Percentiles rank a stretch among this genome's conserved stretches.
These are phyloP conservation scores for Ispidina lecontei DNA, from an alignment of 2,797 vertebrate genomes.

Conservation along the genomic window DNA sequence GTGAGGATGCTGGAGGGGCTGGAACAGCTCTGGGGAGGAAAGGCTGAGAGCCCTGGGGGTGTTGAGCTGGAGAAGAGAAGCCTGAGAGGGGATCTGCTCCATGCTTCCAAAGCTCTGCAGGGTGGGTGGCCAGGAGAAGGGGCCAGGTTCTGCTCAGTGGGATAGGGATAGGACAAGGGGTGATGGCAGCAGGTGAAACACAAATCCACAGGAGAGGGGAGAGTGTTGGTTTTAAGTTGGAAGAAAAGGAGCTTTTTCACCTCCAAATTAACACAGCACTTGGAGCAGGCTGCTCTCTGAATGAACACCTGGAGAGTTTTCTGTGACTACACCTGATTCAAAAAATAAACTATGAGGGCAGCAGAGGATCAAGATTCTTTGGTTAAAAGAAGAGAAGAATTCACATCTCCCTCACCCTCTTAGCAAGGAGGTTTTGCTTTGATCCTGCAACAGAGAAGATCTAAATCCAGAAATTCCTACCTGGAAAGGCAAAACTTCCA, in stretches of 20 bases:
- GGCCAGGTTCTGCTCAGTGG: no score
- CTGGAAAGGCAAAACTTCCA: constrained; percentile 93
- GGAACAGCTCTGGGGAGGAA: no score
- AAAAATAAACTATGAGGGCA: background rate
- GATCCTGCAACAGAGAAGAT: background rate
- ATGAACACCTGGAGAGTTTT: background rate
- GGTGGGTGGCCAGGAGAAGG: no score
- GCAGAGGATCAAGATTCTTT: background rate
- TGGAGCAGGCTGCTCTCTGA: background rate
- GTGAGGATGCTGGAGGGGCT: no score
- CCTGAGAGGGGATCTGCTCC: no score
- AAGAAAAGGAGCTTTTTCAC: background rate
- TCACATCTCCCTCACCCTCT: background rate
- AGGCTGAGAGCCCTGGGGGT: no score
- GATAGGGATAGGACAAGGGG: no score
- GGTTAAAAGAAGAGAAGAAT: background rate
- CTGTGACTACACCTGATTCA: background rate
- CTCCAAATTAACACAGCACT: background rate
- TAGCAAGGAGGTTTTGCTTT: background rate
- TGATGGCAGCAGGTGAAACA: no score
- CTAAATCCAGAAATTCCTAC: constrained; percentile 70
- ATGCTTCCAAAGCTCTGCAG: no score
- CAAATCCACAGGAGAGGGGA: background rate
- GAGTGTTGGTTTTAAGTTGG: background rate
- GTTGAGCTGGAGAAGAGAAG: no score